A percentile compares a stretch with the other conserved stretches of the same genome.
These are phyloP conservation scores for Drusus annulatus DNA, from an alignment of 1,140 invertebrate genomes.

Conservation along the genomic window DNA sequence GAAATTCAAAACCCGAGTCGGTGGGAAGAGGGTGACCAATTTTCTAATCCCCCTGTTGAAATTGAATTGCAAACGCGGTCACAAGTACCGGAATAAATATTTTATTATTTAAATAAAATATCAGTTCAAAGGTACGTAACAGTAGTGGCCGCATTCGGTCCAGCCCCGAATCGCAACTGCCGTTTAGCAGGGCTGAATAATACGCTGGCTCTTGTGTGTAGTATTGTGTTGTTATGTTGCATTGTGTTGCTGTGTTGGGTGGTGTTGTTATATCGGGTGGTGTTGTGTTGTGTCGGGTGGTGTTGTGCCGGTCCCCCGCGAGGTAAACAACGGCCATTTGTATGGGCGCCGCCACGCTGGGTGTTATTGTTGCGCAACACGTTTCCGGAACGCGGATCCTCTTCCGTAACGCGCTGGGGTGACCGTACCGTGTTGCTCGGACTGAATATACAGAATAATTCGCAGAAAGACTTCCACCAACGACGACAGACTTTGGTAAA, in stretches of 20 bases:
- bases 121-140: background rate
- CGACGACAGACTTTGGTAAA: no score
- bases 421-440: background rate
- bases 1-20: no score
- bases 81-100: background rate
- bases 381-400: conserved; percentile 17
- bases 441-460: no score
- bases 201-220: background rate
- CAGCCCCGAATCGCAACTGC: background rate
- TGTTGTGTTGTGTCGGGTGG: no score
- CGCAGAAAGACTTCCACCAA: no score
- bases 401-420: conserved; percentile 19
- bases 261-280: no score
- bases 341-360: conserved; percentile 28
- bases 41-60: no score
- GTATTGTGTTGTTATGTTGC: no score
- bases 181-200: background rate
- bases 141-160: conserved; percentile 16
- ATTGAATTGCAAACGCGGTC: no score
- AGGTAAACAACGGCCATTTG: conserved; percentile 29
- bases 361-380: conserved; percentile 36
- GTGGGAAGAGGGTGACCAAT: no score
- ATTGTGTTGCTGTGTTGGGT: no score
- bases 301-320: conserved; percentile 10
- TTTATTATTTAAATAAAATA: background rate